phyloP scores from a whole-genome alignment of 2,113 vertebrate genomes.

The Pitta sordida region DNA sequence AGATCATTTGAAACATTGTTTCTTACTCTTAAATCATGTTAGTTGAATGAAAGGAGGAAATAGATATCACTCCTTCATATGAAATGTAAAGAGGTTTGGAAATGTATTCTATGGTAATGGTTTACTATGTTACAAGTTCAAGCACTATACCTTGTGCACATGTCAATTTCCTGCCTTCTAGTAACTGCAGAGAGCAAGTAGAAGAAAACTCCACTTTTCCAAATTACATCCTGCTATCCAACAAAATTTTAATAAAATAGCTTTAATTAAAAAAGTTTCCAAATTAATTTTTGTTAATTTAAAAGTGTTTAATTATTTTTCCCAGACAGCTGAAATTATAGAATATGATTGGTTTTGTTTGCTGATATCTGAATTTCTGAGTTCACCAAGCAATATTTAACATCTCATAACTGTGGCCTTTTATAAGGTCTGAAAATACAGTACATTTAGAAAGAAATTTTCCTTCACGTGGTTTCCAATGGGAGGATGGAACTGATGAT shows the following conservation, averaged over 20 bases:
- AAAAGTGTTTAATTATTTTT: background rate
- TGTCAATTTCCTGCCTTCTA: background rate
- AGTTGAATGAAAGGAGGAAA: constrained; percentile 17
- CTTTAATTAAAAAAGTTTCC: background rate
- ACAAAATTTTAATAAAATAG: background rate
- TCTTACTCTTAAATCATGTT: constrained; percentile 32
- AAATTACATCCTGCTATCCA: background rate
- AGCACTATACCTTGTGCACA: background rate
- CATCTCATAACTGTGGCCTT: background rate
- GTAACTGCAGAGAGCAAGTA: background rate
- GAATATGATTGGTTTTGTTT: background rate
- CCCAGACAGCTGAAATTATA: background rate
- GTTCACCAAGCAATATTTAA: background rate
- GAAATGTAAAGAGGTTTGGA: constrained; percentile 37
- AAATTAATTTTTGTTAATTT: background rate
- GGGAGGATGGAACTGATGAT: rapidly evolving
- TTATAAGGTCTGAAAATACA: background rate
- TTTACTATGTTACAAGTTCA: background rate
- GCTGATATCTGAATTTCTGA: background rate
- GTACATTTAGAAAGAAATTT: background rate
- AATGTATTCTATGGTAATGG: background rate
- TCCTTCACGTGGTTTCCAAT: background rate
- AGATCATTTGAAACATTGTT: background rate
- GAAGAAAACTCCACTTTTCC: background rate
- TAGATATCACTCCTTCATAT: constrained; percentile 9